These are phyloP conservation scores for Laothoe populi DNA, from an alignment of 2,888 invertebrate genomes.

Conservation along the genomic window DNA sequence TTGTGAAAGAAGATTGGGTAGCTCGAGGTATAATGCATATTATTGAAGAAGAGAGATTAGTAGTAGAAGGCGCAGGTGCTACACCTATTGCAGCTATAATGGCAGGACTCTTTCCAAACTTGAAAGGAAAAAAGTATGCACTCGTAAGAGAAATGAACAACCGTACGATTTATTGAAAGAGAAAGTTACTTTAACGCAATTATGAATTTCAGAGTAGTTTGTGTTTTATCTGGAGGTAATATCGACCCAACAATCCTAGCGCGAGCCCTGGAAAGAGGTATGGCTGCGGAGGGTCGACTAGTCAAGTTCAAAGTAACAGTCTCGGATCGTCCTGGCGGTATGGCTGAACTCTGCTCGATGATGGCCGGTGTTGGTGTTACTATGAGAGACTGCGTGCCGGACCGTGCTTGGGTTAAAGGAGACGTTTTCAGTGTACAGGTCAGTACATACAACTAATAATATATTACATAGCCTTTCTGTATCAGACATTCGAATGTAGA, in stretches of 20 bases:
- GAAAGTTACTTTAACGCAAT: neutral
- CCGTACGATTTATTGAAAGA: too few species aligned
- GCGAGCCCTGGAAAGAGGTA: slow-evolving; percentile 93
- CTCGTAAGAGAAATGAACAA: neutral
- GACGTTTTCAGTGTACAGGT: slow-evolving; percentile 89
- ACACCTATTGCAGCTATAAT: slow-evolving; percentile 91
- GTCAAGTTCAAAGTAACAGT: slow-evolving; percentile 86
- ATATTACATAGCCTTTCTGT: neutral
- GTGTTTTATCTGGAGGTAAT: slow-evolving; percentile 93
- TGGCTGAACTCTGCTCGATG: slow-evolving; percentile 91
- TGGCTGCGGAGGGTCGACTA: slow-evolving; percentile 94
- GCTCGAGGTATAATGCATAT: slow-evolving; percentile 91
- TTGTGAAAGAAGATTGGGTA: slow-evolving; percentile 94
- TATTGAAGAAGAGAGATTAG: slow-evolving; percentile 92
- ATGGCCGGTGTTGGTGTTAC: slow-evolving; percentile 91
- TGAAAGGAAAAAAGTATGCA: slow-evolving; percentile 91
- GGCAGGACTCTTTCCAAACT: slow-evolving; percentile 91
- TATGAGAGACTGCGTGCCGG: slow-evolving; percentile 97
- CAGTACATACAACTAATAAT: neutral
- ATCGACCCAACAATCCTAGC: slow-evolving; percentile 95
- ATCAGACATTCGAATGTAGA: too few species aligned
- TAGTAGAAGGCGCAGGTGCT: slow-evolving; percentile 96
- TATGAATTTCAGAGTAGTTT: slow-evolving; percentile 87
- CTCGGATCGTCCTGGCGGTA: slow-evolving; percentile 93
- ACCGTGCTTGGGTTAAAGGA: slow-evolving; percentile 95